These are phyloP conservation scores for Sipha flava DNA, from an alignment of 1,140 invertebrate genomes.

Conservation along the genomic window DNA sequence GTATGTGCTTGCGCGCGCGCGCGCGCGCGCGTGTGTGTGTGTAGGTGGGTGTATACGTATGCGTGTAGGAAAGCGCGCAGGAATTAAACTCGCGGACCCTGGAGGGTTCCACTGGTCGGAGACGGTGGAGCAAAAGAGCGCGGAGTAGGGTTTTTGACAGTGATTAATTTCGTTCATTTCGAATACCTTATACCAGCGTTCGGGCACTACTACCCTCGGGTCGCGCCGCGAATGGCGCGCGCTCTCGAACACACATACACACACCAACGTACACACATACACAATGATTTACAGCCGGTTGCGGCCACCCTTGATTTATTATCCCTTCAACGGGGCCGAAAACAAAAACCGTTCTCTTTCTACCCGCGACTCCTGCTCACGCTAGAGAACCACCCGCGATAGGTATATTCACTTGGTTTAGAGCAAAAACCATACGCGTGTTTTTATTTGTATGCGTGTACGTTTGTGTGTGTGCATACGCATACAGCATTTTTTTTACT, in stretches of 20 bases:
- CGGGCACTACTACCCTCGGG: background rate
- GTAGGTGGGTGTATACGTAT: no score
- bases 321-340: constrained; percentile 22
- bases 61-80: background rate
- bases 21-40: no score
- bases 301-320: constrained; percentile 29
- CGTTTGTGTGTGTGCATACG: background rate
- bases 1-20: background rate
- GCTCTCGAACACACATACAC: background rate
- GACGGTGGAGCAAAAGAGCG: background rate
- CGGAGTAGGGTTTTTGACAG: background rate
- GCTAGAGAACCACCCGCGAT: background rate
- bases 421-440: background rate
- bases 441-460: background rate
- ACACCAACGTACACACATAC: background rate
- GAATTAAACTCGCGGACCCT: constrained; percentile 4
- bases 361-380: background rate
- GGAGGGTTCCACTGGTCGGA: background rate
- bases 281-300: constrained; percentile 26
- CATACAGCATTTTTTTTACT: background rate
- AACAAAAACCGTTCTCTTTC: constrained; percentile 10
- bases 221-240: background rate
- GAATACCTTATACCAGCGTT: constrained; percentile 1
- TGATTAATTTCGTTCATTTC: constrained; percentile 30
- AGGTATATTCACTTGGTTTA: background rate